Percentiles rank a stretch among this genome's conserved stretches.
Conservation (phyloP, 2,797 vertebrate species). For the Tokudaia muenninki region DNA sequence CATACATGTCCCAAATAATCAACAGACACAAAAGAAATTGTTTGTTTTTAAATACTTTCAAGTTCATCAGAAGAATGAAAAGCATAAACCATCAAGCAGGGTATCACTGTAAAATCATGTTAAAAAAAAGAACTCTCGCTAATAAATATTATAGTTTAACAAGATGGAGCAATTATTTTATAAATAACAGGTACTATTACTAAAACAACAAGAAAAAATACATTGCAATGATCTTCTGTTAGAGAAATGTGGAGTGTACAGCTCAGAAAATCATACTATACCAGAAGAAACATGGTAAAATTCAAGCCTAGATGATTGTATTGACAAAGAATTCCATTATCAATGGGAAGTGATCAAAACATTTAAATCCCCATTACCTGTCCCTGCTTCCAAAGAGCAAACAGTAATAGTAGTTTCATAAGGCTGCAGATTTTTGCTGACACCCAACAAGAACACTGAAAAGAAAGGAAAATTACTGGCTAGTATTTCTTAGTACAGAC, state of each 20-base stretch:
- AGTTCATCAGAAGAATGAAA: not conserved
- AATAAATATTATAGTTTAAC: not conserved
- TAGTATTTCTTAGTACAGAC: not conserved
- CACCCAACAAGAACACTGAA: not conserved
- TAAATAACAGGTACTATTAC: not conserved
- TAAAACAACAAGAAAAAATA: not conserved
- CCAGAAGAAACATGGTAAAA: not conserved
- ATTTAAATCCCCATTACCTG: not conserved
- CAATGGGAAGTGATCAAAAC: not conserved
- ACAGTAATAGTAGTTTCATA: not conserved
- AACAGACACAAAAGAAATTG: not conserved
- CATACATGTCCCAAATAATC: not conserved
- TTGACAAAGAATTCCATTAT: conserved; percentile 1
- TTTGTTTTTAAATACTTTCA: not conserved
- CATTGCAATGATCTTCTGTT: not conserved
- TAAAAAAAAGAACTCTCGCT: not conserved
- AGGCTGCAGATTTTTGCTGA: not conserved
- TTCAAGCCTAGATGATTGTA: not conserved
- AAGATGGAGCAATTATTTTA: not conserved
- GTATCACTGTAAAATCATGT: not conserved
- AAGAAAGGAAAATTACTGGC: not conserved
- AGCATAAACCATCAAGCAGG: not conserved
- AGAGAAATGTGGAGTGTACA: not conserved
- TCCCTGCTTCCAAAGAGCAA: accelerated
- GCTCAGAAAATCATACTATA: not conserved